Percentiles rank a stretch among this genome's conserved stretches.
phyloP scores from a whole-genome alignment of 2,888 invertebrate species.

The Selenia dentaria region DNA sequence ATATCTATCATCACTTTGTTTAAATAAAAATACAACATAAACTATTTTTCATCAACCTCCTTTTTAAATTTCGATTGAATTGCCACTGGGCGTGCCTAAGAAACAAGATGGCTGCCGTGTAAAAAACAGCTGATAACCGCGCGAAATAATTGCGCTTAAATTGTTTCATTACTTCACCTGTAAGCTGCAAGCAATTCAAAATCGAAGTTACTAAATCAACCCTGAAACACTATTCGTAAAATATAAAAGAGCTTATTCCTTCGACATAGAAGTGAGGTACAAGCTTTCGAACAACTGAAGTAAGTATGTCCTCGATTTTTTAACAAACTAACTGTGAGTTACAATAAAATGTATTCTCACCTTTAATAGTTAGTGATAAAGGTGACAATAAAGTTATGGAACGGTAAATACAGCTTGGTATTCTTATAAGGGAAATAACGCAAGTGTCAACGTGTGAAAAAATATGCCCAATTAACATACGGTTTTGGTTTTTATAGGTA shows the following conservation, averaged over 20 bases:
- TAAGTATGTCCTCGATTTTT: constrained; percentile 15
- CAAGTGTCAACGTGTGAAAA: constrained; percentile 29
- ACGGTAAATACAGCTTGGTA: constrained; percentile 1
- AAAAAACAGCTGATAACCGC: constrained; percentile 50
- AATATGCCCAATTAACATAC: constrained; percentile 17
- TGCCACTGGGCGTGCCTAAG: constrained; percentile 23
- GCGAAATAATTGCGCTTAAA: constrained; percentile 63
- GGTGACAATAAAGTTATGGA: neutral
- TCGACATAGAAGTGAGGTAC: constrained; percentile 5
- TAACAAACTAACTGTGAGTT: constrained; percentile 23
- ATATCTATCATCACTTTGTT: too few species aligned
- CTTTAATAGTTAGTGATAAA: neutral
- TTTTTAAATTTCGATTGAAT: neutral
- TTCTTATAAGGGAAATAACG: constrained; percentile 18
- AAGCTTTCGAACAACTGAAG: neutral
- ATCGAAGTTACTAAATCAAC: constrained; percentile 22
- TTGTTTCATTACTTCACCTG: constrained; percentile 71
- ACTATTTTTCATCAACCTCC: too few species aligned
- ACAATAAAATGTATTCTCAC: constrained; percentile 3
- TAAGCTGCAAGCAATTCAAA: constrained; percentile 28
- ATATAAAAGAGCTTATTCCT: constrained; percentile 2
- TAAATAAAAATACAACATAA: too few species aligned
- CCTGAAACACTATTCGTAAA: neutral
- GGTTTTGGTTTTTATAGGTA: constrained; percentile 26
- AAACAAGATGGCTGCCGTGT: constrained; percentile 62